phyloP scores from a whole-genome alignment of 1,140 invertebrate genomes.

The Sesamia nonagrioides region DNA sequence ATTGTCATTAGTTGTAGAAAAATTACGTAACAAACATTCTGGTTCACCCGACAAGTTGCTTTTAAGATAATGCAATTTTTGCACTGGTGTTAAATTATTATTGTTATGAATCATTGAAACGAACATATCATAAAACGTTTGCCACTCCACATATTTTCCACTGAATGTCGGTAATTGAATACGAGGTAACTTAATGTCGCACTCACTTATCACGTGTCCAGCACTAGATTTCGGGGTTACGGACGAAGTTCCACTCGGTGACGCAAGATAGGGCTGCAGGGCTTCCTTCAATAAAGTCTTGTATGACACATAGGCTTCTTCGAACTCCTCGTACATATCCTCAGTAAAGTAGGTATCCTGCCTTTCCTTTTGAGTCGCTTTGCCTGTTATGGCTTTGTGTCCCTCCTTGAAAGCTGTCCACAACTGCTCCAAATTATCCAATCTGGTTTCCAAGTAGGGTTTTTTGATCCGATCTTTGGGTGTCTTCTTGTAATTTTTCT shows the following conservation, averaged over 20 bases:
- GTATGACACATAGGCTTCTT: conserved; percentile 41
- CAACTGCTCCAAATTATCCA: neutral
- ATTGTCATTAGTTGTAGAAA: conserved; percentile 50
- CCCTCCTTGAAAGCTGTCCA: no score
- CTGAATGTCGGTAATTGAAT: conserved; percentile 16
- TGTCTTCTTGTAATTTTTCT: neutral
- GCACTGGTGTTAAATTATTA: no score
- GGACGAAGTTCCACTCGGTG: neutral
- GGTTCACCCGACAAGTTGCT: conserved; percentile 51
- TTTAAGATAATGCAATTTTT: conserved; percentile 58
- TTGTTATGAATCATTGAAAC: conserved; percentile 45
- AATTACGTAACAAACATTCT: conserved; percentile 44
- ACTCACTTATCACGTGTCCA: no score
- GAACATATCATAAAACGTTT: conserved; percentile 55
- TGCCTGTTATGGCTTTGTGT: no score
- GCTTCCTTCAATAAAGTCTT: no score
- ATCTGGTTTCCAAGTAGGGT: neutral
- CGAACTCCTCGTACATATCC: conserved; percentile 43
- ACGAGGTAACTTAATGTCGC: no score
- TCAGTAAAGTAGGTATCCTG: conserved; percentile 29
- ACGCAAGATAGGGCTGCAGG: neutral
- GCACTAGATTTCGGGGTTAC: neutral
- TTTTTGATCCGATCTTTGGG: neutral
- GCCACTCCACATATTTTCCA: no score
- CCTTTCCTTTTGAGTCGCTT: neutral